Conservation (phyloP, 2,888 invertebrate species). For the Sycophila texana region DNA sequence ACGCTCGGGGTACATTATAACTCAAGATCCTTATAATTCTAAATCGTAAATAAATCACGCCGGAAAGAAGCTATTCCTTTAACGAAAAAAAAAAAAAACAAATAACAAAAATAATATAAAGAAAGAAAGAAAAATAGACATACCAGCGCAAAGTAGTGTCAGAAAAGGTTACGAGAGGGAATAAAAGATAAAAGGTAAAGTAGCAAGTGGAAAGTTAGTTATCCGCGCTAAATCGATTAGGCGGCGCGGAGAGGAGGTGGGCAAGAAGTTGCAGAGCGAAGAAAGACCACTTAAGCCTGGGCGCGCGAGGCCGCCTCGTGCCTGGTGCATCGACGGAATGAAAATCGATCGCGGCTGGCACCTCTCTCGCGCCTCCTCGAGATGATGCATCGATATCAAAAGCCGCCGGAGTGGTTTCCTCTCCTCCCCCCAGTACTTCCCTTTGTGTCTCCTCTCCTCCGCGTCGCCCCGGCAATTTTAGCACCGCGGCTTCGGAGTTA, state of each 20-base stretch:
- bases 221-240: slow-evolving; percentile 50
- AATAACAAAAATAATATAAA: no score
- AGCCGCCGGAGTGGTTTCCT: slow-evolving; percentile 72
- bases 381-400: slow-evolving; percentile 76
- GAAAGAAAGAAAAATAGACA: background rate
- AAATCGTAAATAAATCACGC: background rate
- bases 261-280: slow-evolving; percentile 49
- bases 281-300: slow-evolving; percentile 64
- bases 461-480: slow-evolving; percentile 47
- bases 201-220: slow-evolving; percentile 51
- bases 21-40: no score
- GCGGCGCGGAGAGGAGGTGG: slow-evolving; percentile 18
- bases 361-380: slow-evolving; percentile 59
- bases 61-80: background rate
- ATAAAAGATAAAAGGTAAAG: slow-evolving; percentile 4
- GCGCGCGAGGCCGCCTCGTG: slow-evolving; percentile 62
- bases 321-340: slow-evolving; percentile 65
- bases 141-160: background rate
- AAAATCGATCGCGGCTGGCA: slow-evolving; percentile 72
- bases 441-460: slow-evolving; percentile 28
- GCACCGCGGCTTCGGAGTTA: slow-evolving; percentile 69
- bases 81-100: no score
- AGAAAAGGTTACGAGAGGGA: background rate
- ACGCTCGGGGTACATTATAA: no score
- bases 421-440: slow-evolving; percentile 49